These are phyloP conservation scores for Eueides isabella DNA, from an alignment of 1,140 invertebrate species.

Conservation along the genomic window DNA sequence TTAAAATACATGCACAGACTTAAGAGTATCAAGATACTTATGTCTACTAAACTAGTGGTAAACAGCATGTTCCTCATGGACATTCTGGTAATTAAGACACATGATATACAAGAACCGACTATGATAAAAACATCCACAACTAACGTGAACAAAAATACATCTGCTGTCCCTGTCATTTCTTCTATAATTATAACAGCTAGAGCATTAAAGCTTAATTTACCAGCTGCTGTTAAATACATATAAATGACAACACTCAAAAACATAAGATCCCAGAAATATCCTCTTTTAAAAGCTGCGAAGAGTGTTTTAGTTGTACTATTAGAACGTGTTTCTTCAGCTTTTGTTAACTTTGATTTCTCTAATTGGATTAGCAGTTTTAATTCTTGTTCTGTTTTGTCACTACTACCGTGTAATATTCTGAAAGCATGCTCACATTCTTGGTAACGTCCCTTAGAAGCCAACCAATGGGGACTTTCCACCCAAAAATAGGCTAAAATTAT, in stretches of 20 bases:
- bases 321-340: background rate
- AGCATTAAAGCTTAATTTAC: constrained; percentile 31
- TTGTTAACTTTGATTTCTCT: constrained; percentile 6
- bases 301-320: constrained; percentile 4
- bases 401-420: constrained; percentile 25
- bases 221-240: constrained; percentile 29
- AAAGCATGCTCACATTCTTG: constrained; percentile 38
- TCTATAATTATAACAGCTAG: constrained; percentile 36
- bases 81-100: constrained; percentile 30
- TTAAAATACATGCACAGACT: constrained; percentile 23
- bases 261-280: constrained; percentile 37
- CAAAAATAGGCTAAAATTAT: constrained; percentile 29
- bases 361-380: constrained; percentile 13
- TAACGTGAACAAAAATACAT: constrained; percentile 41
- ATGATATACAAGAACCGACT: constrained; percentile 33
- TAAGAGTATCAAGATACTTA: constrained; percentile 22
- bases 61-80: constrained; percentile 41
- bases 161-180: constrained; percentile 34
- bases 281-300: constrained; percentile 1
- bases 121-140: constrained; percentile 42
- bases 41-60: constrained; percentile 30
- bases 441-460: constrained; percentile 42
- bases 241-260: constrained; percentile 20
- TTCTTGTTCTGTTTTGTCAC: constrained; percentile 5
- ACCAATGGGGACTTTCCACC: constrained; percentile 43